phyloP scores from a whole-genome alignment of 2,888 invertebrate species.

The Heliconius cydno region DNA sequence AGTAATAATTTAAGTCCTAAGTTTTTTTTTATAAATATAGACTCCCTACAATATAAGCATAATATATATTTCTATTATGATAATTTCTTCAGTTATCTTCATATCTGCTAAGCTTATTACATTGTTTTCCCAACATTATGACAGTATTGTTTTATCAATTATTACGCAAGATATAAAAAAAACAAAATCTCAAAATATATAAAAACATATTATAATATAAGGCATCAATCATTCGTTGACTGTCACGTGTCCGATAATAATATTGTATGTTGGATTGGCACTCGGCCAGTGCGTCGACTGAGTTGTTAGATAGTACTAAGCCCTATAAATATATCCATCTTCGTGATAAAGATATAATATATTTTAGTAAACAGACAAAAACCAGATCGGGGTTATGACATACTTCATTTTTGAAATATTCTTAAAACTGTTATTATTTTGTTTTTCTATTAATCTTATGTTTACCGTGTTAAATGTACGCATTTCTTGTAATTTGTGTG shows the following conservation, averaged over 20 bases:
- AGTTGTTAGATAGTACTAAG: slow-evolving; percentile 30
- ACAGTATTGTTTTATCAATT: slow-evolving; percentile 6
- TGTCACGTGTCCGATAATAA: slow-evolving; percentile 40
- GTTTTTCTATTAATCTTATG: not conserved
- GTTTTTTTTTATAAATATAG: no score
- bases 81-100: not conserved
- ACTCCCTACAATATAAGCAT: not conserved
- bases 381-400: slow-evolving; percentile 21
- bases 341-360: slow-evolving; percentile 10
- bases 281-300: slow-evolving; percentile 34
- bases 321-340: slow-evolving; percentile 36
- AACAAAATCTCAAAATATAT: slow-evolving; percentile 14
- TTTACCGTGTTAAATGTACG: not conserved
- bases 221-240: slow-evolving; percentile 38
- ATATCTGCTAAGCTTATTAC: not conserved
- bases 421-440: not conserved
- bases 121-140: slow-evolving; percentile 18
- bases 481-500: not conserved
- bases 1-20: no score
- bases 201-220: slow-evolving; percentile 7
- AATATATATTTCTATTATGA: not conserved
- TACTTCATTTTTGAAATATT: not conserved
- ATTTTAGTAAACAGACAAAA: slow-evolving; percentile 19
- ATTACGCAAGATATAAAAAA: not conserved
- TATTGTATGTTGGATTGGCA: slow-evolving; percentile 36